phyloP scores from a whole-genome alignment of 2,113 vertebrate species.

The Oryctolagus cuniculus region DNA sequence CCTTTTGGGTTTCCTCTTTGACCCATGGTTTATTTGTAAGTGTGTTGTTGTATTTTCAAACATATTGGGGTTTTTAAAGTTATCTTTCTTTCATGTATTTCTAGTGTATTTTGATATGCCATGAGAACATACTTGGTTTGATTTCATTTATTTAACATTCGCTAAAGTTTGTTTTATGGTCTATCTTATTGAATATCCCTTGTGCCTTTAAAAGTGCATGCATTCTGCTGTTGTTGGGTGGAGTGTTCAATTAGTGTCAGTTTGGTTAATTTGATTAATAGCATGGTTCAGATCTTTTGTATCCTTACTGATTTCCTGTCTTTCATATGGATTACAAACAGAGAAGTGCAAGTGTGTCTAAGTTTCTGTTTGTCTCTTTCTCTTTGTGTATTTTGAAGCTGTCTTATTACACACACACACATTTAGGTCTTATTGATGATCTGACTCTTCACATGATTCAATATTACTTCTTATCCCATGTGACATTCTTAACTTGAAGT shows the following conservation, averaged over 20 bases:
- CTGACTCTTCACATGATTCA: background rate
- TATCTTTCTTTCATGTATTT: slow-evolving; percentile 23
- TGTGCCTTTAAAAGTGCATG: background rate
- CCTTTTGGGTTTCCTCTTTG: too few species aligned
- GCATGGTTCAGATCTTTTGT: slow-evolving; percentile 20
- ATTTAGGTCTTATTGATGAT: slow-evolving; percentile 28
- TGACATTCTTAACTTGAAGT: slow-evolving; percentile 23
- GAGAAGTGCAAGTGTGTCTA: background rate
- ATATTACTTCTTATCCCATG: background rate
- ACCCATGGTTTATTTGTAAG: background rate
- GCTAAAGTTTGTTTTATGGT: slow-evolving; percentile 24
- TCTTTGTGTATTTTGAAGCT: background rate
- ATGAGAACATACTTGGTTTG: slow-evolving; percentile 37
- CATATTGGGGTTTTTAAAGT: background rate
- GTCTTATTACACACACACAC: background rate
- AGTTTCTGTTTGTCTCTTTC: background rate
- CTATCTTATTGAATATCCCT: slow-evolving; percentile 19
- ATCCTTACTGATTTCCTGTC: background rate
- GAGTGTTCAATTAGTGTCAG: background rate
- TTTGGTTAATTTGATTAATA: slow-evolving; percentile 21
- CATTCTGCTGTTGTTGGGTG: too few species aligned
- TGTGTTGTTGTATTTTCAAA: slow-evolving; percentile 2
- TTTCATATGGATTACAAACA: background rate
- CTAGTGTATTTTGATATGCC: slow-evolving; percentile 1
- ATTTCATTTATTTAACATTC: slow-evolving; percentile 33